A percentile compares a stretch with the other conserved stretches of the same genome.
Evolutionary conservation across 2,888 invertebrate genomes (phyloP).

Genomic region (Taphrorychus bicolor): DNA sequence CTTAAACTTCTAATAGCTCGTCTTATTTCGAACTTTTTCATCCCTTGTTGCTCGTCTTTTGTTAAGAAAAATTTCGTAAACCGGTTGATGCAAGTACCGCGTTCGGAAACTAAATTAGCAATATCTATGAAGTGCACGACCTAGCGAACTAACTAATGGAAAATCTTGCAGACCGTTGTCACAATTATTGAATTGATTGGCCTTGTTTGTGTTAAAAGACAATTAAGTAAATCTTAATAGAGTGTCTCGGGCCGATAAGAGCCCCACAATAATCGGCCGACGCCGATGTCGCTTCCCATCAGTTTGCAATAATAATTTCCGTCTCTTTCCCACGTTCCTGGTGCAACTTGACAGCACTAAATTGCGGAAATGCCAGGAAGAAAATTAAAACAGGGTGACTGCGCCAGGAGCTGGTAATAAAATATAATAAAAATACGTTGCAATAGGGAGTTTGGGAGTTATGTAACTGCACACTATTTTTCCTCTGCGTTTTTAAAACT

Average conservation of each 20-base stretch:
- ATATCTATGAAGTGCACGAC: too few species aligned
- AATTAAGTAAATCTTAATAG: not conserved
- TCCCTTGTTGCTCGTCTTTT: too few species aligned
- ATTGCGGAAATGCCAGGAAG: conserved; percentile 37
- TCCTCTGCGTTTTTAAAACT: not conserved
- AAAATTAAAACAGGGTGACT: conserved; percentile 32
- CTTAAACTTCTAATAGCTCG: not conserved
- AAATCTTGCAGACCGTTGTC: too few species aligned
- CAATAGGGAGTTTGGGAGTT: conserved; percentile 26
- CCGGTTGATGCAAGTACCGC: too few species aligned
- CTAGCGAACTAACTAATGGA: not conserved
- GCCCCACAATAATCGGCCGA: not conserved
- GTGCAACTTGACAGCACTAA: conserved; percentile 29
- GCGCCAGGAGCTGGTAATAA: conserved; percentile 25
- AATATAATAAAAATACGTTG: conserved; percentile 36
- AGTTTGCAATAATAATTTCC: conserved; percentile 4
- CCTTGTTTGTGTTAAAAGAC: not conserved
- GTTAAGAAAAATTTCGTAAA: too few species aligned
- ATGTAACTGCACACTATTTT: not conserved
- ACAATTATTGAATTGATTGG: not conserved
- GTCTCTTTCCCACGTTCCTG: not conserved
- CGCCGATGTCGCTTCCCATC: not conserved
- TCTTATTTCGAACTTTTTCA: not conserved
- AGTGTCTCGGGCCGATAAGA: not conserved
- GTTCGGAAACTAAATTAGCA: too few species aligned